Base-by-base conservation (phyloP, 2,797 vertebrate species). In the Coendou prehensilis region DNA sequence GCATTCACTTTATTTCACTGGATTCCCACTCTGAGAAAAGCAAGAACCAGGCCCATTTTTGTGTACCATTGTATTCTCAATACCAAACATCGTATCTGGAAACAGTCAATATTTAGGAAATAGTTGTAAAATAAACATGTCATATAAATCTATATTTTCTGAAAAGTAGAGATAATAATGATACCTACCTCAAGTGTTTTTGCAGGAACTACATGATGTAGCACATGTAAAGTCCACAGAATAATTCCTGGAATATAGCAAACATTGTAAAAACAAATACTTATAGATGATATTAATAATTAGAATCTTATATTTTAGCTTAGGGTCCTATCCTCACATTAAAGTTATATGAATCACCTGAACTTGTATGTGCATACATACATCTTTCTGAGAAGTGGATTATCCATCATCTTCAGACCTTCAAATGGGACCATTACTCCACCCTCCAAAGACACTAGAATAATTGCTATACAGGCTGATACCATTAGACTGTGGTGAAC, bases 361-460 rank as follows among this genome's bases (percentile, higher is more conserved):
- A 86, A 95, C 9, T 13, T 93, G 14, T 73, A 6, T 54, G 14
- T 80, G 22, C 71, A 14, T 89, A 3, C n/a, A 15, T 61, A n/a
- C 13, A 45, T 75, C 57, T 67, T 94, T 78, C 54, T 71, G 18
- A 47, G 23, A 86, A 91, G 15, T 81, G 10, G 30, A 80, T 86
- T 54, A 22, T 83, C 91, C 9, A 47, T 37, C 52, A 13, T 79
- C 26, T 81, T 91, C n/a, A 76, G 41, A 97, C 18, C 26, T 52
- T 86, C 50, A 87, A 78, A 30, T 54, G 2, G 7, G 18, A 80
- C 11, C 15, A 84, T 86, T 86, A 76, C 22, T 93, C 33, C 45
- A 57, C 23, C 22, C 17, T 87, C 63, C 52, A 76, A 88, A 86
- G 41, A 97, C 87, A 89, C 63, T 56, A 91, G n/a, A 92, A 56